phyloP scores from a whole-genome alignment of 1,140 invertebrate species.

The Procambarus virginalis region DNA sequence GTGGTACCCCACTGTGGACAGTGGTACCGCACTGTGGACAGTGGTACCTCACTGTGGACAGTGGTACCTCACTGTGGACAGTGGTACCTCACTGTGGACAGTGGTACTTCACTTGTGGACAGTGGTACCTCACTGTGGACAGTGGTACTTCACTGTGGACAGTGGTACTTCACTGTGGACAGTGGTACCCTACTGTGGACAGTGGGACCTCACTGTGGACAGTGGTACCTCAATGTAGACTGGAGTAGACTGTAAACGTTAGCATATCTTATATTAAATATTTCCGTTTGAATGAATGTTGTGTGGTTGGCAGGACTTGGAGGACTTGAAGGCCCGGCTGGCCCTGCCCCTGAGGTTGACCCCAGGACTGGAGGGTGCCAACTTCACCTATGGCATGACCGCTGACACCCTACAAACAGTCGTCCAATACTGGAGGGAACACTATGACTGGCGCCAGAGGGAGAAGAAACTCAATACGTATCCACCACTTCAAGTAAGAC shows the following conservation, averaged over 20 bases:
- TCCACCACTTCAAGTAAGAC: constrained; percentile 80
- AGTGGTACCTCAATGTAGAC: not conserved
- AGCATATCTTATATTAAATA: not conserved
- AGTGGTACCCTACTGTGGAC: not conserved
- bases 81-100: too few species aligned
- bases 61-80: too few species aligned
- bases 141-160: too few species aligned
- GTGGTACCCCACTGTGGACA: too few species aligned
- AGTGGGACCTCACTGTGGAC: not conserved
- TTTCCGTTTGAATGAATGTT: not conserved
- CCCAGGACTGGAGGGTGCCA: constrained; percentile 80
- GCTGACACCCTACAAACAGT: constrained; percentile 81
- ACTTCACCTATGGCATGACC: constrained; percentile 87
- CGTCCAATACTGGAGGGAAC: constrained; percentile 83
- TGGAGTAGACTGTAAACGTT: too few species aligned
- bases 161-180: too few species aligned
- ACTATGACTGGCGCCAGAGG: constrained; percentile 84
- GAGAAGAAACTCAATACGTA: constrained; percentile 82
- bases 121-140: too few species aligned
- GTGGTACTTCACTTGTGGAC: too few species aligned
- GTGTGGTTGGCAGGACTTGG: constrained; percentile 75
- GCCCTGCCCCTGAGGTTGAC: constrained; percentile 75
- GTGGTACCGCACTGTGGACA: too few species aligned
- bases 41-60: too few species aligned
- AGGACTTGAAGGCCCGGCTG: constrained; percentile 79